Evolutionary conservation across 1,140 invertebrate genomes (phyloP), one percentile per base, ranked within the genome.

Genomic region (Oedothorax gibbosus): DNA sequence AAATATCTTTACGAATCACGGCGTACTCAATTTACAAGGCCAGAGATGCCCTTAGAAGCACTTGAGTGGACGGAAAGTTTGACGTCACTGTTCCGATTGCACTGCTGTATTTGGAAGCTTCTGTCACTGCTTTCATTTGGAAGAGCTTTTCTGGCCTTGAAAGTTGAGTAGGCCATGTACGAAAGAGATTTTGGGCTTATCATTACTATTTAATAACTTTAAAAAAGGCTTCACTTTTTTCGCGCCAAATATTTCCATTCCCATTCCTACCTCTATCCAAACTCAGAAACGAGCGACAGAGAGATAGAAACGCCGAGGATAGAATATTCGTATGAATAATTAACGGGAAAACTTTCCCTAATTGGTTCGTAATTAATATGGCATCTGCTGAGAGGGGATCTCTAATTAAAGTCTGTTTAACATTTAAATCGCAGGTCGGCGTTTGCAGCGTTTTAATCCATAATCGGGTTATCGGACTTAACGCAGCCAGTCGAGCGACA

Each of bases 311-410:
- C 68, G 80, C 72, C 65, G 21, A 12, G 68, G 49, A 77, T 35
- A 35, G 35, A 35, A 49, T 57, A 75, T 76, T 84, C 81, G 71
- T 73, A 84, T 84, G 81, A 84, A 84, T 84, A 84, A 84, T 84
- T 84, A 84, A 84, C 71, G 81, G 81, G 35, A 35, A 84, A 84
- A 84, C 81, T 84, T 84, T 84, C 81, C 71, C 81, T 84, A 84
- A 84, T 84, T 84, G 81, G 81, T 84, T 84, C 60, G 81, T 84
- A 84, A 84, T 84, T 84, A 84, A 84, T 84, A 84, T 84, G 81
- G 81, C 81, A 84, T 84, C 81, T 84, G 81, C 76, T 84, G 81
- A 84, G 76, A 72, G 62, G 21, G 54, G 57, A 35, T 65, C 50
- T 21, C 71, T 84, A 76, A 84, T 84, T 84, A 84, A 84, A 84